phyloP scores from a whole-genome alignment of 2,797 vertebrate genomes.

The Naso thynnoides region DNA sequence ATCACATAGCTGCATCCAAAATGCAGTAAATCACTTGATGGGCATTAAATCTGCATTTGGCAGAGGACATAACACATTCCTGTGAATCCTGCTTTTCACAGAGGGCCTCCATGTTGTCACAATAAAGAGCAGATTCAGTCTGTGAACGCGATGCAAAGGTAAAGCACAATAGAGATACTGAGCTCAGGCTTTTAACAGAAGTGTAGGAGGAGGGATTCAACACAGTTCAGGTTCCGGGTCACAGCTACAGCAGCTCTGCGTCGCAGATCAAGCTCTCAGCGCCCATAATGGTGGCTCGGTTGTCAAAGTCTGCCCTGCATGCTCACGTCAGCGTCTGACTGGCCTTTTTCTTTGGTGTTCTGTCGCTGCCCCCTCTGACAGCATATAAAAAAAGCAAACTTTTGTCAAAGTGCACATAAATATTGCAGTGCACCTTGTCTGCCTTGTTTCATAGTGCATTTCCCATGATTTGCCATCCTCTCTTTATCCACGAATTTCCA shows the following conservation, averaged over 20 bases:
- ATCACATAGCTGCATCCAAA: slow-evolving; percentile 13
- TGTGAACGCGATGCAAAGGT: slow-evolving; percentile 17
- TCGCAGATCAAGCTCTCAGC: slow-evolving; percentile 47
- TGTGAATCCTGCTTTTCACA: slow-evolving; percentile 33
- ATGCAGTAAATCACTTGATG: slow-evolving; percentile 41
- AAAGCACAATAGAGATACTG: slow-evolving; percentile 29
- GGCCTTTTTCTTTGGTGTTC: slow-evolving; percentile 38
- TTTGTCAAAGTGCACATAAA: slow-evolving; percentile 77
- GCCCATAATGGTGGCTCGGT: slow-evolving; percentile 42
- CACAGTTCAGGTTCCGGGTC: slow-evolving; percentile 48
- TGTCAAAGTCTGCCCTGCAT: slow-evolving; percentile 23
- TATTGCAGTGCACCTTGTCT: slow-evolving; percentile 73
- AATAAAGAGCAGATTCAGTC: slow-evolving; percentile 24
- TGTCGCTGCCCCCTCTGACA: slow-evolving; percentile 36
- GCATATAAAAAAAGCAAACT: slow-evolving; percentile 69
- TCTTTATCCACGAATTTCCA: slow-evolving; percentile 42
- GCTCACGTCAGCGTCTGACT: slow-evolving; percentile 48
- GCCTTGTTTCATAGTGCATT: slow-evolving; percentile 67
- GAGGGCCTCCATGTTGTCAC: slow-evolving; percentile 37
- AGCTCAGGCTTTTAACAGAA: slow-evolving; percentile 51
- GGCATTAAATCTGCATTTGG: slow-evolving; percentile 31
- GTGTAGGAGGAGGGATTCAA: slow-evolving; percentile 53
- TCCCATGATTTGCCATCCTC: slow-evolving; percentile 63
- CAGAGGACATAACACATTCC: slow-evolving; percentile 17
- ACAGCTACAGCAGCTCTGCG: slow-evolving; percentile 24